Base-by-base conservation (phyloP, 1,140 invertebrate genomes). In the Pseudomyrmex sp. region DNA sequence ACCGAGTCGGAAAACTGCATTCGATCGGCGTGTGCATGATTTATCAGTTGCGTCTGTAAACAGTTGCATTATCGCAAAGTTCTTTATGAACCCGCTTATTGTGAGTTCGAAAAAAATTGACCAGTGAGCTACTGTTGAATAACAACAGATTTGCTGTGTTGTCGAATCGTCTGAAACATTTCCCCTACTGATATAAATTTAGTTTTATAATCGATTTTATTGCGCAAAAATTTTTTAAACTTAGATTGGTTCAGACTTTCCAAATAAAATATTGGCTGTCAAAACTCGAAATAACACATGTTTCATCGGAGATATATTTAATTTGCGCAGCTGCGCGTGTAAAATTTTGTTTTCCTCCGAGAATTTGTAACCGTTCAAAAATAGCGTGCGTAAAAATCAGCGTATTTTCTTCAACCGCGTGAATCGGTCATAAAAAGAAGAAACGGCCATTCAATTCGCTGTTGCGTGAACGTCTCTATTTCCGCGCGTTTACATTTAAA, bases 401-500 rank as follows among this genome's bases (percentile, higher is more conserved):
- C n/a, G 23, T 50, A 70, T 80, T 75, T 75, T 48, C 26, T 46
- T 74, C 72, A 44, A 75, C 59, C 46, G 13, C 18, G 26, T 18
- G 50, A 52, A 46, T 82, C 77, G 68, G 46, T 82, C 59, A 82
- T 74, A 82, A 82, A 82, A 82, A 82, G 59, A 48, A 35, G 54
- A 23, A 15, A 62, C 52, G 76, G 35, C 58, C 50, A 48, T 72
- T 69, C 76, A 54, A 84, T 80, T 70, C 59, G 76, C 35, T 65
- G 63, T 72, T 72, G 83, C 52, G 35, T 35, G 83, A 82, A 62
- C 86, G 87, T 87, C 84, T 90, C 89, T 83, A 82, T 82, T 86
- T 83, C 76, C 80, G 82, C 86, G 63, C 90, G 90, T 92, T 92
- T 91, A 89, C 91, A 92, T 91, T 92, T 90, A 90, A 92, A 92